A percentile compares a stretch with the other conserved stretches of the same genome.
Evolutionary conservation across 2,113 vertebrate genomes (phyloP).

Genomic region (Hiodon alosoides): DNA sequence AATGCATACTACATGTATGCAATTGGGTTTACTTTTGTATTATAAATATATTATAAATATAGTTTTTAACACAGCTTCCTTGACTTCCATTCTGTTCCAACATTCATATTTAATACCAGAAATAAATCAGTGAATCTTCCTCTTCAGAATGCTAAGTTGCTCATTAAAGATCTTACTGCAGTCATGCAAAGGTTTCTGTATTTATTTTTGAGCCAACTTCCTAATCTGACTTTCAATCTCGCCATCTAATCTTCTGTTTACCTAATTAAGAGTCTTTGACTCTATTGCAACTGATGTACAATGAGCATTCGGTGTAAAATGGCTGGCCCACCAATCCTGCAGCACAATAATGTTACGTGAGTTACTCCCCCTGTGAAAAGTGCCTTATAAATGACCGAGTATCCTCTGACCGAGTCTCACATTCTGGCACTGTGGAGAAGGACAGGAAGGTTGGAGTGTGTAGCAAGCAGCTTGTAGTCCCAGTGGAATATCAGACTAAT

Average conservation of each 20-base stretch:
- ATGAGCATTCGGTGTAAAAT: not conserved
- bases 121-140: not conserved
- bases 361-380: not conserved
- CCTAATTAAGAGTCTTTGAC: slow-evolving; percentile 7
- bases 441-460: not conserved
- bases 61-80: not conserved
- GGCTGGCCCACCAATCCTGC: not conserved
- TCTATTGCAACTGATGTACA: not conserved
- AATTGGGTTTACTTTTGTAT: too few relatives aligned
- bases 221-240: not conserved
- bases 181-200: not conserved
- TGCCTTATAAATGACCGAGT: not conserved
- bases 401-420: not conserved
- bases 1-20: too few relatives aligned
- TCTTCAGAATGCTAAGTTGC: not conserved
- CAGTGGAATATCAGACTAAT: too few relatives aligned
- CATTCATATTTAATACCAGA: not conserved
- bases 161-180: not conserved
- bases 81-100: not conserved
- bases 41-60: not conserved
- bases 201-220: not conserved
- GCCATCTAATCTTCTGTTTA: not conserved
- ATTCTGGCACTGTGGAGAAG: not conserved
- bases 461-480: not conserved
- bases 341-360: not conserved